A percentile compares a stretch with the other conserved stretches of the same genome.
Evolutionary conservation across 2,888 invertebrate genomes (phyloP).

Genomic region (Drosophila recens): DNA sequence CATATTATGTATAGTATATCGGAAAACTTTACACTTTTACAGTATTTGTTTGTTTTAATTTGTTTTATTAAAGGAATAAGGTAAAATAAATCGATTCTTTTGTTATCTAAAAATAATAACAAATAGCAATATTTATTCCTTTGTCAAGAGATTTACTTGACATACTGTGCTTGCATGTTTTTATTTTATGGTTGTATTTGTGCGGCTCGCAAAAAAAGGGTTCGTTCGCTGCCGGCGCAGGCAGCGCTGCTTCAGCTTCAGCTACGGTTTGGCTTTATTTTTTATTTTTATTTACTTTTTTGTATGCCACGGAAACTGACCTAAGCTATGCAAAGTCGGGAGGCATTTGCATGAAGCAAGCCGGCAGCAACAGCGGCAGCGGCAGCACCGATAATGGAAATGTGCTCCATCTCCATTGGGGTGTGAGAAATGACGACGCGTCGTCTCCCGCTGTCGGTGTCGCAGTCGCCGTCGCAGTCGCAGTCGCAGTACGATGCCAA

Average conservation of each 20-base stretch:
- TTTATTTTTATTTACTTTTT: constrained; percentile 30
- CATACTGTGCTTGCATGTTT: constrained; percentile 14
- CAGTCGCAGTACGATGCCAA: constrained; percentile 43
- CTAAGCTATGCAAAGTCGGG: constrained; percentile 70
- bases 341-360: constrained; percentile 69
- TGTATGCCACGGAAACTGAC: constrained; percentile 73
- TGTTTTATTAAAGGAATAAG: no score
- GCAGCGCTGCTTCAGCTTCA: constrained; percentile 33
- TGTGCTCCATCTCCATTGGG: constrained; percentile 56
- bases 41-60: no score
- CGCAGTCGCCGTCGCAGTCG: constrained; percentile 11
- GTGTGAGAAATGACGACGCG: constrained; percentile 55
- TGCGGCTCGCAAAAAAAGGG: constrained; percentile 44
- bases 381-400: constrained; percentile 68
- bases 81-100: background rate
- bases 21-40: no score
- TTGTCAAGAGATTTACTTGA: background rate
- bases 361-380: constrained; percentile 19
- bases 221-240: constrained; percentile 29
- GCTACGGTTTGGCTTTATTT: constrained; percentile 28
- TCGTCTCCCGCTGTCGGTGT: constrained; percentile 44
- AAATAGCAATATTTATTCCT: background rate
- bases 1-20: no score
- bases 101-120: background rate
- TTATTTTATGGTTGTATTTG: constrained; percentile 26